Evolutionary conservation across 2,797 vertebrate species (phyloP), one percentile per base, ranked within the genome.

Genomic region (Melanogrammus aeglefinus): DNA sequence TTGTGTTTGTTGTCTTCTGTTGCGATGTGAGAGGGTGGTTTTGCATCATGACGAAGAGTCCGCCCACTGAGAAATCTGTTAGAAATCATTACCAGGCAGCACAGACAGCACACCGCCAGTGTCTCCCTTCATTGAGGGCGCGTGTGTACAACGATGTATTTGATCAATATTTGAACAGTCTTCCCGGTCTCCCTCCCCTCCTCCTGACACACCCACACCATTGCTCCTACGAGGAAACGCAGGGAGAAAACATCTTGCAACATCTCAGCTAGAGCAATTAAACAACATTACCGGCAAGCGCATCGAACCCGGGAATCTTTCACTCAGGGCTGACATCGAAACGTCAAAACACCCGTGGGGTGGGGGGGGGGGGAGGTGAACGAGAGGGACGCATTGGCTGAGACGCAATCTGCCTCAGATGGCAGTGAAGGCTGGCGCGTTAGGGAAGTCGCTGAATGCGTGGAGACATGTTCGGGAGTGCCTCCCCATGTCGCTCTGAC

Each of bases 31-130:
- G 47, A 38, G 74, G 79, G 84, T 21, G 41, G 31, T 88, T 69
- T 93, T 93, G 88, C 91, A 86, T 93, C 88, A 92, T 89, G 86
- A 79, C 57, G 18, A 21, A 7, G 16, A 57, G 77, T 80, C 79
- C 38, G 35, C 82, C 86, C 80, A 72, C 79, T 38, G 88, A 88
- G 87, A 87, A 33, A 33, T 33, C 31, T 33, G 31, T 33, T 33
- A 33, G 31, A 33, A 77, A 84, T 76, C 76, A 88, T 92, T 83
- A 83, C 78, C 2, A 87, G 88, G 83, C 77, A 86, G 81, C 80
- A 7, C 35, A 80, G 39, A 85, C 77, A 74, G 80, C 84, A 77
- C 27, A 73, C 83, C 24, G 24, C 24, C 24, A 69, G 63, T 5
- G 63, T 27, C 14, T 69, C 63, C 10, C 9, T 27, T 27, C 63